These are phyloP conservation scores for Moxostoma hubbsi DNA, from an alignment of 2,797 vertebrate genomes.

Conservation along the genomic window DNA sequence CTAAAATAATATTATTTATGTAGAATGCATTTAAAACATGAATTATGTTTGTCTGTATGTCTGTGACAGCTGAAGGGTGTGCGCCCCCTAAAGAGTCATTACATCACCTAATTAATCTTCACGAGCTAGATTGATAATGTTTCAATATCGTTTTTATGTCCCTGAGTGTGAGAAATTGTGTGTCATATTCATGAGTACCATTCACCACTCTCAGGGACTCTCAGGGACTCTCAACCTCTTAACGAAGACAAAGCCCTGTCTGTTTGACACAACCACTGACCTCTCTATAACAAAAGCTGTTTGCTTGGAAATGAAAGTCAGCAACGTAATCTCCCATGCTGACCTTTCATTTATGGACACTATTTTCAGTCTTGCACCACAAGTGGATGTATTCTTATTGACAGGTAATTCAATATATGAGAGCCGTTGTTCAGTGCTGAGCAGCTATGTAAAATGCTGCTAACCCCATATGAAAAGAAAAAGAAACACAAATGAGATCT, in stretches of 20 bases:
- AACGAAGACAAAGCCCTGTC: conserved; percentile 24
- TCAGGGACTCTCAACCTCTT: conserved; percentile 19
- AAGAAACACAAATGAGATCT: no score
- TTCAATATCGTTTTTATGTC: no score
- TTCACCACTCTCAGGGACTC: neutral
- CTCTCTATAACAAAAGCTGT: conserved; percentile 20
- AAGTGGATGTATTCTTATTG: conserved; percentile 4
- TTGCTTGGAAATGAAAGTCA: conserved; percentile 13
- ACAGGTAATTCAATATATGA: conserved; percentile 19
- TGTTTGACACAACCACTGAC: conserved; percentile 20
- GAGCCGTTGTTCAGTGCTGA: neutral
- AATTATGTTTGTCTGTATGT: no score
- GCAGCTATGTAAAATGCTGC: neutral
- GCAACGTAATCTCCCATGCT: neutral
- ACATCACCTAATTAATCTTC: no score
- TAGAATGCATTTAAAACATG: no score
- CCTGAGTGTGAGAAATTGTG: neutral
- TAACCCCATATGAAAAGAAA: no score
- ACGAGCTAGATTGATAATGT: no score
- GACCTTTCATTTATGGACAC: conserved; percentile 29
- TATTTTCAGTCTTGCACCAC: conserved; percentile 20
- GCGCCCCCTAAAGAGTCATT: no score
- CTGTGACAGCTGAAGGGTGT: no score
- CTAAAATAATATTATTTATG: no score
- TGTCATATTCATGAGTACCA: neutral